A percentile compares a stretch with the other conserved stretches of the same genome.
Evolutionary conservation across 2,888 invertebrate species (phyloP).

Genomic region (Epirrhoe alternata): DNA sequence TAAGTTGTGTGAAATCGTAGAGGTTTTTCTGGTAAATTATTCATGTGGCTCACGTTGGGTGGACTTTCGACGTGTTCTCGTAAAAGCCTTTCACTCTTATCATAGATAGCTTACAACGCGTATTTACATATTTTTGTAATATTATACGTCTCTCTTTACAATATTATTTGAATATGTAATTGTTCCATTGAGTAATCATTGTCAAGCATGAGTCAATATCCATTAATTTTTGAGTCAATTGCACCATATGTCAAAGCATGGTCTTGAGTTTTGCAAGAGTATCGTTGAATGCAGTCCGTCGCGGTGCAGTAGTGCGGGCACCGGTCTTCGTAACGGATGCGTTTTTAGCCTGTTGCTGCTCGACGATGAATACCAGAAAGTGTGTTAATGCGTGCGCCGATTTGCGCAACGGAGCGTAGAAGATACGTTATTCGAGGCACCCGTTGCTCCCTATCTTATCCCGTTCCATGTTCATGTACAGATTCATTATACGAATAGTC

Average conservation of each 20-base stretch:
- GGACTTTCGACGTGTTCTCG: constrained; percentile 79
- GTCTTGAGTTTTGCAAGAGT: constrained; percentile 39
- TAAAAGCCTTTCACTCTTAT: constrained; percentile 84
- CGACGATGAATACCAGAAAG: constrained; percentile 66
- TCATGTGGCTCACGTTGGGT: constrained; percentile 80
- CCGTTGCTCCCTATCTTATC: constrained; percentile 57
- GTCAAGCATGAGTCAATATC: constrained; percentile 31
- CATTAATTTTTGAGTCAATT: constrained; percentile 37
- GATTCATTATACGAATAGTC: background rate
- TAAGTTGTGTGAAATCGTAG: constrained; percentile 83
- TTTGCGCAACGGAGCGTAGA: constrained; percentile 72
- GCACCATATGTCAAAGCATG: constrained; percentile 39
- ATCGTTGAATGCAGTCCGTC: constrained; percentile 33
- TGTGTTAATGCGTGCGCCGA: constrained; percentile 73
- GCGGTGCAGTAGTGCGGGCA: constrained; percentile 32
- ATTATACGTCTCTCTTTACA: constrained; percentile 14
- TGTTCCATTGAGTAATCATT: constrained; percentile 24
- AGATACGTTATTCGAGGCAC: constrained; percentile 61
- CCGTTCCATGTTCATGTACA: constrained; percentile 51
- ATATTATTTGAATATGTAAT: constrained; percentile 19
- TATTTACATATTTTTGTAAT: constrained; percentile 43
- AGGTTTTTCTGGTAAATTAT: constrained; percentile 85
- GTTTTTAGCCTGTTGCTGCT: constrained; percentile 70
- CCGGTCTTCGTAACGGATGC: constrained; percentile 65
- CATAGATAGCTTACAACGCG: constrained; percentile 55